Base-by-base conservation (phyloP, 2,797 vertebrate genomes). In the Ara ararauna region DNA sequence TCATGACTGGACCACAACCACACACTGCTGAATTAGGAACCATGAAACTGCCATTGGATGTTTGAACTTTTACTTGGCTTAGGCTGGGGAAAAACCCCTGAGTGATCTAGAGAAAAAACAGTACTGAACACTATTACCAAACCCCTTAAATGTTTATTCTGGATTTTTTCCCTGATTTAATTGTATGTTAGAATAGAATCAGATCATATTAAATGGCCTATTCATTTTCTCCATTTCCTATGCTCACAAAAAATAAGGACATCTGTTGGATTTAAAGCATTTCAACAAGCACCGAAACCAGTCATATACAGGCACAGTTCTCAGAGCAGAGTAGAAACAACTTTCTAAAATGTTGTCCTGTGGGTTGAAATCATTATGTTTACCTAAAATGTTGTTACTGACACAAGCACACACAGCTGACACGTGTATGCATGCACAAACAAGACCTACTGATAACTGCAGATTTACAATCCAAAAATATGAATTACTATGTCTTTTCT, bases 241-340 rank as follows among this genome's bases (percentile, higher is more conserved):
- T 47, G 21, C 50, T 81, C 14, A 78, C 26, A 36, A 17, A 56
- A 61, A 61, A 19, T 44, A 36, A 32, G 8, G 38, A 77, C 65
- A 88, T 89, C 87, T 95, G 47, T 80, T 83, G 8, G 18, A 54
- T 91, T 87, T 91, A 83, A 85, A 91, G 71, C 20, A 72, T 58
- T 89, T 93, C 61, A 88, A 91, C 0, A 0, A 64, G 16, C 32
- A 87, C 50, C 53, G 91, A 83, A 78, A 68, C 0, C 26, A 60
- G 11, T 75, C 32, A 66, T 71, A 34, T 36, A 58, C 17, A 8
- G 30, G 8, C 60, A 73, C 17, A 58, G 29, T 20, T 87, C 24
- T 66, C 44, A 74, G 13, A 85, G 62, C 5, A 80, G 50, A 89
- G 20, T 11, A 89, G 20, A 90, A 88, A 34, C 8, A 77, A 86